A percentile compares a stretch with the other conserved stretches of the same genome.
Evolutionary conservation across 2,888 invertebrate genomes (phyloP).

Genomic region (Volucella inflata): DNA sequence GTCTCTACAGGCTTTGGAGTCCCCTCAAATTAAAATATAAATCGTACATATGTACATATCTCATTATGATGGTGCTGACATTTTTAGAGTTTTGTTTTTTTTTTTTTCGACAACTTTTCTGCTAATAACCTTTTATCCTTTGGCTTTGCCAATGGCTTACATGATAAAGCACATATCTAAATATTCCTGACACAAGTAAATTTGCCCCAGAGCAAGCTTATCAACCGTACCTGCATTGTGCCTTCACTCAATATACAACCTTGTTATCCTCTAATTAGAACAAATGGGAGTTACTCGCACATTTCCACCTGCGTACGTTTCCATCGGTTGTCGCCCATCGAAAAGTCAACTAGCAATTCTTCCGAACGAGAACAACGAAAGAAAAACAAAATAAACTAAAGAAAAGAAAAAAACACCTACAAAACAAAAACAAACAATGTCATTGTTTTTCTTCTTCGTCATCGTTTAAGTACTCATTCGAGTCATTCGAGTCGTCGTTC

Average conservation of each 20-base stretch:
- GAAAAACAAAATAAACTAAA: slow-evolving; percentile 22
- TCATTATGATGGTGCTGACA: too few species aligned
- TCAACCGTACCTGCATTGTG: slow-evolving; percentile 15
- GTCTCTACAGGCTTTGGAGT: too few species aligned
- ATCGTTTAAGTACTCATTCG: slow-evolving; percentile 70
- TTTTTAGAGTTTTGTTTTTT: too few species aligned
- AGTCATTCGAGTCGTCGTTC: too few species aligned
- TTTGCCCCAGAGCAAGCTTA: slow-evolving; percentile 33
- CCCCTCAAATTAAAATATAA: too few species aligned
- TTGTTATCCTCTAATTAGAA: slow-evolving; percentile 71
- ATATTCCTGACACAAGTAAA: slow-evolving; percentile 14
- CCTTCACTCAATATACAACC: slow-evolving; percentile 42
- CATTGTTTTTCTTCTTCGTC: slow-evolving; percentile 70
- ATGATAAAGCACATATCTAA: slow-evolving; percentile 11
- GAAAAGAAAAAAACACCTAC: slow-evolving; percentile 39
- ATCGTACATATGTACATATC: too few species aligned
- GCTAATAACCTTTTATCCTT: neutral
- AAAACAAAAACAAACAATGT: slow-evolving; percentile 67
- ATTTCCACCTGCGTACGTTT: slow-evolving; percentile 71
- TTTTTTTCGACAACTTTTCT: too few species aligned
- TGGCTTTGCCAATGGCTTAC: slow-evolving; percentile 16
- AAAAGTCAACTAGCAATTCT: slow-evolving; percentile 67
- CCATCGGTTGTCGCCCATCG: slow-evolving; percentile 59
- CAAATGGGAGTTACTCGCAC: slow-evolving; percentile 63
- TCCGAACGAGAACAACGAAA: slow-evolving; percentile 21